A percentile compares a stretch with the other conserved stretches of the same genome.
These are phyloP conservation scores for Corythaeola cristata DNA, from an alignment of 2,113 vertebrate genomes.

Conservation along the genomic window DNA sequence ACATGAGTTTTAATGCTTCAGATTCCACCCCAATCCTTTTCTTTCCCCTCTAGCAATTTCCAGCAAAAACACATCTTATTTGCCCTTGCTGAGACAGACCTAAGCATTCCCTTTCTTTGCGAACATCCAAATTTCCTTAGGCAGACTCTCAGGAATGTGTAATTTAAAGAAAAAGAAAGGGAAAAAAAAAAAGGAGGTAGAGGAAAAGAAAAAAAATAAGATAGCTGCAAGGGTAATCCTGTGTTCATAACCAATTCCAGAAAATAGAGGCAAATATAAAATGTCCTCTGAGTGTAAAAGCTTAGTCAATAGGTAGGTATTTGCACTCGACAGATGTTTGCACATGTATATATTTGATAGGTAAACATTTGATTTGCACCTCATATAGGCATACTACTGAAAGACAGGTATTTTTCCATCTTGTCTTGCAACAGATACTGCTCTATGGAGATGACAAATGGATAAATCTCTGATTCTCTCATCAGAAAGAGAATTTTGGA, in stretches of 20 bases:
- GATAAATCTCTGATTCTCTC: neutral
- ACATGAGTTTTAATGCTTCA: neutral
- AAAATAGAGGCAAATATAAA: neutral
- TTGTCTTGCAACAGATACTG: neutral
- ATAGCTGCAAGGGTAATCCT: neutral
- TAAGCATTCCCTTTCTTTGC: neutral
- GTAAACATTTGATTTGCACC: neutral
- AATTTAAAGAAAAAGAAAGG: neutral
- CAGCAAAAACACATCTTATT: neutral
- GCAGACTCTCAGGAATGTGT: neutral
- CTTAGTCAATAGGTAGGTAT: neutral
- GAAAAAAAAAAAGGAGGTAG: neutral
- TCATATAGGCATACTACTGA: neutral
- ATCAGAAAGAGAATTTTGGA: neutral
- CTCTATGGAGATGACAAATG: neutral
- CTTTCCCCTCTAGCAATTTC: constrained; percentile 3
- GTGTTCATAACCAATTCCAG: neutral
- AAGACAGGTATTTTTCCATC: neutral
- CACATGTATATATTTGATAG: neutral
- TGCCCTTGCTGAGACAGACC: neutral
- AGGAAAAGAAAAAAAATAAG: neutral
- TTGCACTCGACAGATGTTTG: neutral
- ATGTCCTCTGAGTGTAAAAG: neutral
- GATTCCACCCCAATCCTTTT: constrained; percentile 6
- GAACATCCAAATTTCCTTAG: neutral